phyloP scores from a whole-genome alignment of 2,113 vertebrate genomes.

The Origma solitaria region DNA sequence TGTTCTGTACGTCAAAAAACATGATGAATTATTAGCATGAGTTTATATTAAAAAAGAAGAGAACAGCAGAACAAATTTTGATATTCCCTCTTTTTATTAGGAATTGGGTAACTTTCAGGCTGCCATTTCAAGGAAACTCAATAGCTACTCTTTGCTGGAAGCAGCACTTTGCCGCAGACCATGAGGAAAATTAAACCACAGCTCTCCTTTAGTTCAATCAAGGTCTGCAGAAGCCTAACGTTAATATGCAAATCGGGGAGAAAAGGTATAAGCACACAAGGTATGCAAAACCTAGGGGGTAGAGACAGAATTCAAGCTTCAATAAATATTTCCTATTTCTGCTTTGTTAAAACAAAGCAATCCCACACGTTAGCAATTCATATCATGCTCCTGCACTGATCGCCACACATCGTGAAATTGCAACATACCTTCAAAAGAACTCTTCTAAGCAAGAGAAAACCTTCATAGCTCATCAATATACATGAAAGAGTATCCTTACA shows the following conservation, averaged over 20 bases:
- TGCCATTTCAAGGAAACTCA: neutral
- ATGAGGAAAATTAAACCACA: neutral
- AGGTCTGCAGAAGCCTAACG: neutral
- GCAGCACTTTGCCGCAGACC: neutral
- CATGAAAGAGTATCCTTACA: neutral
- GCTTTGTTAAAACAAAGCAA: conserved; percentile 9
- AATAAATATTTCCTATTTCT: neutral
- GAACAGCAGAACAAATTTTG: neutral
- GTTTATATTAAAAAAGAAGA: neutral
- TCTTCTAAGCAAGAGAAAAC: conserved; percentile 34
- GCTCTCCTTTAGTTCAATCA: neutral
- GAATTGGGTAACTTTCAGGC: neutral
- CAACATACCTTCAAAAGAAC: conserved; percentile 11
- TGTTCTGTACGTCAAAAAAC: neutral
- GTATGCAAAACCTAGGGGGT: neutral
- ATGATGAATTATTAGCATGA: neutral
- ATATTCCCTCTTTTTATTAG: neutral
- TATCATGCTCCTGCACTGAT: conserved; percentile 1
- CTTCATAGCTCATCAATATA: conserved; percentile 7
- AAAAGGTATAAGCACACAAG: neutral
- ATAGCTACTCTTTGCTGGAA: neutral
- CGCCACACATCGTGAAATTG: neutral
- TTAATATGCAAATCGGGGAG: neutral
- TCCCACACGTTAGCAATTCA: conserved; percentile 6
- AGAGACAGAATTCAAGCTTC: neutral